These are phyloP conservation scores for Acrossocheilus wenchowensis DNA, from an alignment of 2,797 vertebrate species.

Conservation along the genomic window DNA sequence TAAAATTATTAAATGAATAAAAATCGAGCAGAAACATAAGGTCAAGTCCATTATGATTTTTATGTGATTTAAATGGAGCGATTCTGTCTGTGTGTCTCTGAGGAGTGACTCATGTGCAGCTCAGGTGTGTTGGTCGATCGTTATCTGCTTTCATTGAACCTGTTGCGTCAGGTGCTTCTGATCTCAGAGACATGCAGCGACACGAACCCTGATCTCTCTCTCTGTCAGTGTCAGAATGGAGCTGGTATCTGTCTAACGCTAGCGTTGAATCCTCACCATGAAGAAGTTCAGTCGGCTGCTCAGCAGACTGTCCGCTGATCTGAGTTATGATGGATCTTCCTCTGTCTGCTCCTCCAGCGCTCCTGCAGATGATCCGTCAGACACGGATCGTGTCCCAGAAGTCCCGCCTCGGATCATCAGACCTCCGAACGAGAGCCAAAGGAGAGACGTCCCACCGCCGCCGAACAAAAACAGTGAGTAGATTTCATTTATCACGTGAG, in stretches of 20 bases:
- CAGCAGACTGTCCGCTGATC: neutral
- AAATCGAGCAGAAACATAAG: too few species aligned
- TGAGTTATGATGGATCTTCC: slow-evolving; percentile 23
- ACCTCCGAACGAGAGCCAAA: slow-evolving; percentile 29
- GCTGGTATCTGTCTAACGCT: too few species aligned
- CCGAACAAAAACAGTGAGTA: slow-evolving; percentile 48
- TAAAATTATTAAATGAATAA: neutral
- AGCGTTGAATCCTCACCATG: neutral
- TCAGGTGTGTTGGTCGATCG: neutral
- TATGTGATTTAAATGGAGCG: neutral
- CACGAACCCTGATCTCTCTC: neutral
- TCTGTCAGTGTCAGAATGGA: neutral
- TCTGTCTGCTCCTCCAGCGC: slow-evolving; percentile 37
- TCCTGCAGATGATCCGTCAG: slow-evolving; percentile 56
- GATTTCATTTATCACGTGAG: neutral
- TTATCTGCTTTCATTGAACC: neutral
- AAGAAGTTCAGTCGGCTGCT: neutral
- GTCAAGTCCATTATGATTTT: neutral
- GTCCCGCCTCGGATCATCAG: slow-evolving; percentile 65
- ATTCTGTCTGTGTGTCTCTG: neutral
- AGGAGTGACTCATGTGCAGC: neutral
- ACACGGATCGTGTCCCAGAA: slow-evolving; percentile 63
- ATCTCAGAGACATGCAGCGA: neutral
- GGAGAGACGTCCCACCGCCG: neutral
- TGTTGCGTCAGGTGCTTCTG: slow-evolving; percentile 9